phyloP scores from a whole-genome alignment of 2,888 invertebrate genomes.

The Ischnus inquisitorius region DNA sequence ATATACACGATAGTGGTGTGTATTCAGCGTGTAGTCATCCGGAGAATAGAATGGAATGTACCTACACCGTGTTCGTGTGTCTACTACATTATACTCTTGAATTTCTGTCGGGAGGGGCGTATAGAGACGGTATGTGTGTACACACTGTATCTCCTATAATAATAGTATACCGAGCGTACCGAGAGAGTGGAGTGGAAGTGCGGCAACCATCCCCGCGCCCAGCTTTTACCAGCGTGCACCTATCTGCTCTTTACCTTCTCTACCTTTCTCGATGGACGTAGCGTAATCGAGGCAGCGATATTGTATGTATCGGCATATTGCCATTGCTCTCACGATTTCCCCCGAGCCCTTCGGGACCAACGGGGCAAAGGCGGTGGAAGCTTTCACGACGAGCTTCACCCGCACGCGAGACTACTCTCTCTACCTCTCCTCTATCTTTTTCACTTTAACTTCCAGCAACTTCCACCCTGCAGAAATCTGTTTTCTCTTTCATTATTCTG shows the following conservation, averaged over 20 bases:
- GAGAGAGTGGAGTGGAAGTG: conserved; percentile 30
- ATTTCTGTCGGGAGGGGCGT: not conserved
- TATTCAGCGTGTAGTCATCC: conserved; percentile 41
- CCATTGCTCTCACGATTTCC: conserved; percentile 46
- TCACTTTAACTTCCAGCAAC: conserved; percentile 1
- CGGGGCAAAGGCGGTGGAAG: conserved; percentile 8
- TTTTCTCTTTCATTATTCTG: not conserved
- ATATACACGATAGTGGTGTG: not conserved
- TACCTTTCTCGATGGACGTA: conserved; percentile 29
- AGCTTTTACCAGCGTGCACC: not conserved
- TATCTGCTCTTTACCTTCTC: conserved; percentile 19
- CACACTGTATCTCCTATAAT: conserved; percentile 6
- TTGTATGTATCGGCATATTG: conserved; percentile 21
- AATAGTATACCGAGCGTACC: conserved; percentile 33
- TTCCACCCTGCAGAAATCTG: not conserved
- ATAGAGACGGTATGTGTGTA: conserved; percentile 8
- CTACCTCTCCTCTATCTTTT: conserved; percentile 34
- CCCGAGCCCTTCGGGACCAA: conserved; percentile 43
- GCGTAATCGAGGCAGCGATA: conserved; percentile 49
- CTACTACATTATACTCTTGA: conserved; percentile 29
- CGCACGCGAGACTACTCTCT: conserved; percentile 15
- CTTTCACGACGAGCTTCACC: conserved; percentile 24
- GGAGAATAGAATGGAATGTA: conserved; percentile 26
- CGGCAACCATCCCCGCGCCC: conserved; percentile 6
- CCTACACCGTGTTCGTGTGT: conserved; percentile 35